These are phyloP conservation scores for Pseudorasbora parva DNA, from an alignment of 2,113 vertebrate species.

Conservation along the genomic window DNA sequence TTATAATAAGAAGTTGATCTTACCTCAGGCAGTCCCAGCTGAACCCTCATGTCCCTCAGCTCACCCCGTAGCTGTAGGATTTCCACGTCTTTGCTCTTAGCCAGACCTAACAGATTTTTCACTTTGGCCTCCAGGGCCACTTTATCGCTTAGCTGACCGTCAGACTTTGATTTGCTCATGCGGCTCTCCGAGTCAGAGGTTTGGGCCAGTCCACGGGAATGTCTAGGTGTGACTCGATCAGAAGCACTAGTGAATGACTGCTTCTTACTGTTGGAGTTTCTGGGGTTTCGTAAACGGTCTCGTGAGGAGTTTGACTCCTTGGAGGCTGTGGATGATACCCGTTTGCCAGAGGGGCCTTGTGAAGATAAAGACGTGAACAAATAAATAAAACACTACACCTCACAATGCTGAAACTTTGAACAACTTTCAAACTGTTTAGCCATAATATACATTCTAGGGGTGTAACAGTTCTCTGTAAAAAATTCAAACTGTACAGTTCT, in stretches of 20 bases:
- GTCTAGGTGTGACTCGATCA: conserved; percentile 75
- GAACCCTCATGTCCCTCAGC: conserved; percentile 82
- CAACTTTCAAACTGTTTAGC: too few relatives aligned
- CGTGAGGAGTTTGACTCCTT: conserved; percentile 86
- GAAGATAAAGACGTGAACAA: background rate
- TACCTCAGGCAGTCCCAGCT: conserved; percentile 76
- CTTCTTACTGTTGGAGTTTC: conserved; percentile 84
- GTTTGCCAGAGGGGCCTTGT: conserved; percentile 78
- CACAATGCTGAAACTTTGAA: background rate
- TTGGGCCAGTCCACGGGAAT: conserved; percentile 80
- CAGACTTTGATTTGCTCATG: conserved; percentile 91
- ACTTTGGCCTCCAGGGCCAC: conserved; percentile 84
- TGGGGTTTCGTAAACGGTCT: conserved; percentile 85
- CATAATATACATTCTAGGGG: too few relatives aligned
- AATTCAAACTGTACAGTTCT: too few relatives aligned
- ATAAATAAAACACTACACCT: background rate
- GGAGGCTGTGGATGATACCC: conserved; percentile 78
- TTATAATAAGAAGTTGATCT: conserved; percentile 51
- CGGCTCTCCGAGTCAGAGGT: conserved; percentile 79
- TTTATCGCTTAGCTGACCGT: conserved; percentile 86
- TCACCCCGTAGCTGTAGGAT: conserved; percentile 84
- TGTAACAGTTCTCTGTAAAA: too few relatives aligned
- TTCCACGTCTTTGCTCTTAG: conserved; percentile 86
- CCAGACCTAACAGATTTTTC: conserved; percentile 83
- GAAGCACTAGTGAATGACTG: conserved; percentile 72